Evolutionary conservation across 1,140 invertebrate species (phyloP), one percentile per base, ranked within the genome.

Genomic region (Lasioglossum baleicum): DNA sequence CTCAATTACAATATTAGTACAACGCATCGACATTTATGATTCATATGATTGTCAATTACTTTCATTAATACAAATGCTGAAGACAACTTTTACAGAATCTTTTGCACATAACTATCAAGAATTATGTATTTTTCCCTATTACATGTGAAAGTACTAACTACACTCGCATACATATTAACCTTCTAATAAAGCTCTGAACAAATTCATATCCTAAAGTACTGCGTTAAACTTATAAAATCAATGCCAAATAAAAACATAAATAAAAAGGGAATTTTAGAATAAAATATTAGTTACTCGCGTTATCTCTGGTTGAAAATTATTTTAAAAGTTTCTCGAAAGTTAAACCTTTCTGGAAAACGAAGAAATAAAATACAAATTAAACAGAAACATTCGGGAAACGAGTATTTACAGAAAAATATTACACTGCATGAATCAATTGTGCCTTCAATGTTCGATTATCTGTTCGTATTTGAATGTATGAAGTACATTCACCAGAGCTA

Each of bases 181-280:
- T n/a, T 17, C 60, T 65, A 79, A 58, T 11, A n/a, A 72, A 65
- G 61, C 31, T 48, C 17, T 48, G 48, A 56, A 65, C 17, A 42
- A 65, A 44, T 65, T 71, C 42, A n/a, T n/a, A n/a, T 64, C 4
- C 44, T 68, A 44, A n/a, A n/a, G n/a, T 8, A 22, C 26, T 42
- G 40, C 17, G 2, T 26, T n/a, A 8, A n/a, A 7, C 53, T 69
- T 3, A 10, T 26, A 48, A 48, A n/a, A n/a, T 40, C n/a, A n/a
- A n/a, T n/a, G n/a, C n/a, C n/a, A n/a, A n/a, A n/a, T n/a, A n/a
- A n/a, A n/a, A n/a, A n/a, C n/a, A n/a, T n/a, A n/a, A n/a, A 69
- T 17, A 35, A 31, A 40, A 40, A 60, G 4, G 35, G 17, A 63
- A 48, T 63, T 70, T 20, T 20, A n/a, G n/a, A n/a, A n/a, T n/a